Evolutionary conservation across 2,797 vertebrate species (phyloP).

Genomic region (Emys orbicularis): DNA sequence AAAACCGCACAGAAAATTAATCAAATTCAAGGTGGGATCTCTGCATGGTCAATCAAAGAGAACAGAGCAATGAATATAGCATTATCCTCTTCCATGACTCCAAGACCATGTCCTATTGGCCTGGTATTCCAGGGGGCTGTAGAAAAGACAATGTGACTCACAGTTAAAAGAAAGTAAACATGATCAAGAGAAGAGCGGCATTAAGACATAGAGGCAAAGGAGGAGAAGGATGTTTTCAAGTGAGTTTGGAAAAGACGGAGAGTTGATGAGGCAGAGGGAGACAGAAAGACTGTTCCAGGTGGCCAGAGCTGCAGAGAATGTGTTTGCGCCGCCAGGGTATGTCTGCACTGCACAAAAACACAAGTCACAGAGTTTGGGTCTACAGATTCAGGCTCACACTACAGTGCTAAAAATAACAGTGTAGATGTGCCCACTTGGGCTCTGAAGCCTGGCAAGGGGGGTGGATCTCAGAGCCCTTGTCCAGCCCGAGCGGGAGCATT

Average conservation of each 20-base stretch:
- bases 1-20: not conserved
- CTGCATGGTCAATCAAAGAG: not conserved
- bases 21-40: not conserved
- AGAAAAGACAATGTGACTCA: not conserved
- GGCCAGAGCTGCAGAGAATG: not conserved
- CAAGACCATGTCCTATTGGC: not conserved
- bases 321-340: not conserved
- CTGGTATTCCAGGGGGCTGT: not conserved
- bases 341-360: not conserved
- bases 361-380: not conserved
- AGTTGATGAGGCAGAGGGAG: not conserved
- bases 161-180: not conserved
- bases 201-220: accelerated
- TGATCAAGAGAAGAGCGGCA: not conserved
- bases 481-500: too few relatives aligned
- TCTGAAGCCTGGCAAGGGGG: not conserved
- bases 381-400: not conserved
- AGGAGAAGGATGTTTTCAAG: not conserved
- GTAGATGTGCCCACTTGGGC: not conserved
- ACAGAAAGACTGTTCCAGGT: too few relatives aligned
- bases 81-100: not conserved
- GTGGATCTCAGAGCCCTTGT: too few relatives aligned
- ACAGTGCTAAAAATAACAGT: not conserved
- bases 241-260: not conserved
- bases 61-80: not conserved